Evolutionary conservation across 53 echinoderm and acorn worm genomes (phyloP).

Genomic region (Glandiceps talaboti): DNA sequence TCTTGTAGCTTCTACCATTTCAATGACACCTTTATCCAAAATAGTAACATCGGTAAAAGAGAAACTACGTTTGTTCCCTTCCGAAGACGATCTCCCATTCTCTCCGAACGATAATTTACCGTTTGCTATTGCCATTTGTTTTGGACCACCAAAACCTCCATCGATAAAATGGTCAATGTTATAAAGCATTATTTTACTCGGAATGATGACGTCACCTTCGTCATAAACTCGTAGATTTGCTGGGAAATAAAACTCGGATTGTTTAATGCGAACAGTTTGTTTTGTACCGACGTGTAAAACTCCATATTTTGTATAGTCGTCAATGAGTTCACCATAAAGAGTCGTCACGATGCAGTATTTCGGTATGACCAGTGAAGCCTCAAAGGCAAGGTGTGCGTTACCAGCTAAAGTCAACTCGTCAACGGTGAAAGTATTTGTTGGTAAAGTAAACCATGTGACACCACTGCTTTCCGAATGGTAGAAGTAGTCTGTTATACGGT

Average conservation of each 20-base stretch:
- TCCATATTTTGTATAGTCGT: constrained; percentile 26
- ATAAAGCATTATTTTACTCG: constrained; percentile 41
- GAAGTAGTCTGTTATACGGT: neutral
- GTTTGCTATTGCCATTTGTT: constrained; percentile 33
- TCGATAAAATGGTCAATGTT: constrained; percentile 21
- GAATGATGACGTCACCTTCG: constrained; percentile 29
- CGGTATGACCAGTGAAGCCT: constrained; percentile 8
- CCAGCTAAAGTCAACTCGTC: constrained; percentile 43
- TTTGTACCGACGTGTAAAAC: constrained; percentile 41
- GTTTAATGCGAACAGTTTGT: constrained; percentile 32
- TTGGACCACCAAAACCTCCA: constrained; percentile 40
- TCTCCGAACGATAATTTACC: constrained; percentile 27
- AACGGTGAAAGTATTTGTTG: constrained; percentile 21
- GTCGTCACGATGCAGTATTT: constrained; percentile 17
- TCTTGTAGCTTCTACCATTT: constrained; percentile 14
- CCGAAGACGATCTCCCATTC: constrained; percentile 8
- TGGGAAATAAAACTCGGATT: constrained; percentile 40
- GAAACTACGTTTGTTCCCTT: neutral
- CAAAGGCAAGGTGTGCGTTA: constrained; percentile 67
- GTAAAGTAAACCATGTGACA: constrained; percentile 48
- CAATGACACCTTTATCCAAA: constrained; percentile 25
- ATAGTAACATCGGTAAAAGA: constrained; percentile 2
- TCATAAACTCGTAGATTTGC: constrained; percentile 29
- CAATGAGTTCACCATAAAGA: constrained; percentile 35
- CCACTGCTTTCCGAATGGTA: constrained; percentile 15